These are phyloP conservation scores for Lanius ludovicianus DNA, from an alignment of 2,113 vertebrate genomes.

Conservation along the genomic window DNA sequence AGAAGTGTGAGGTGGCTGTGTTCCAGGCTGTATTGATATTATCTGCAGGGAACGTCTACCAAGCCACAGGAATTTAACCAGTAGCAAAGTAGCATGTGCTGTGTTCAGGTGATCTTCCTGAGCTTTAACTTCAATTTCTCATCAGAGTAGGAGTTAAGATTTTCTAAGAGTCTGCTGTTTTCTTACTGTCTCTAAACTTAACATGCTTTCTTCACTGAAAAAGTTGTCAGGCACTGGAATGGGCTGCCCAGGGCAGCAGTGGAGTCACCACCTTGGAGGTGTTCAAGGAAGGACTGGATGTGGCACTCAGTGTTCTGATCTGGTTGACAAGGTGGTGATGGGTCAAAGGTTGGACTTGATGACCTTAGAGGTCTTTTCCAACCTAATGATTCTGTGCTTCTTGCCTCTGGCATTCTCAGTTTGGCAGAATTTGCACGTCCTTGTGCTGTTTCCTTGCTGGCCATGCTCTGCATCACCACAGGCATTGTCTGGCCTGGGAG, in stretches of 20 bases:
- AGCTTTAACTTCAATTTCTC: background rate
- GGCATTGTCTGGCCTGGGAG: background rate
- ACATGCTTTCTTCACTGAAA: background rate
- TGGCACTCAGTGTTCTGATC: background rate
- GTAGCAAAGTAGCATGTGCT: background rate
- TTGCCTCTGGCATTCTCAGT: background rate
- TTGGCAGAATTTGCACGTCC: background rate
- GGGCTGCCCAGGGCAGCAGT: background rate
- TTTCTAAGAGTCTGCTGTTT: background rate
- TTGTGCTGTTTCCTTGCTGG: background rate
- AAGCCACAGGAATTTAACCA: conserved; percentile 43
- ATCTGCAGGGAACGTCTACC: conserved; percentile 18
- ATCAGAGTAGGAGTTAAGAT: background rate
- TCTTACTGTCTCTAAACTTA: background rate
- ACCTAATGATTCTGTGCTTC: background rate
- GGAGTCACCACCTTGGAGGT: background rate
- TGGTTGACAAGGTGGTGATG: background rate
- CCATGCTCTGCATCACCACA: background rate
- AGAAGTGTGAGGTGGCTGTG: background rate
- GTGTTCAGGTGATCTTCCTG: background rate
- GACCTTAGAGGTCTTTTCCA: background rate
- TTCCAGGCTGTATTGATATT: conserved; percentile 2
- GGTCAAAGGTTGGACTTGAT: background rate
- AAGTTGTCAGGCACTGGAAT: background rate
- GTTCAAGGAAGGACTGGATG: background rate